phyloP scores from a whole-genome alignment of 2,888 invertebrate species.

The Macropis europaea region DNA sequence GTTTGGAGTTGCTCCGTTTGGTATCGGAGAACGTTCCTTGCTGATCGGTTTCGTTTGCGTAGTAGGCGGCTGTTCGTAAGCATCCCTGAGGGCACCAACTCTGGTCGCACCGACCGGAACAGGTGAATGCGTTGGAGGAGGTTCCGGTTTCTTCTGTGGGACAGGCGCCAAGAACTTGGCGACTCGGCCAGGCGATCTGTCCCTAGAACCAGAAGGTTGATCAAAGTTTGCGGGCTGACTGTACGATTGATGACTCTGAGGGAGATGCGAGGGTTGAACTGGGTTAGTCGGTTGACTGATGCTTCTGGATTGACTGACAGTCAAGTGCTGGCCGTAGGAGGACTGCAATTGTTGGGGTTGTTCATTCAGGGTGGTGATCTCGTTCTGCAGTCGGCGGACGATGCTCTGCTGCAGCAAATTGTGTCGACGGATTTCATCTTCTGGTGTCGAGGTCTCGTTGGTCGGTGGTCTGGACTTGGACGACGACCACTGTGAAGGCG shows the following conservation, averaged over 20 bases:
- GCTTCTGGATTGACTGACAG: neutral
- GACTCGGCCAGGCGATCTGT: neutral
- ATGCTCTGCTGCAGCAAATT: slow-evolving; percentile 74
- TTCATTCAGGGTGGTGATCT: slow-evolving; percentile 45
- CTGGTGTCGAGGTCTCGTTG: slow-evolving; percentile 37
- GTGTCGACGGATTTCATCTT: slow-evolving; percentile 73
- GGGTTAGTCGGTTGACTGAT: neutral
- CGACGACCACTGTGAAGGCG: slow-evolving; percentile 41
- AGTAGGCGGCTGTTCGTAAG: slow-evolving; percentile 51
- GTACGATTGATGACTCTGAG: neutral
- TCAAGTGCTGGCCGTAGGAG: neutral
- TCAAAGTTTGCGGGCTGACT: slow-evolving; percentile 26
- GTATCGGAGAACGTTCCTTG: slow-evolving; percentile 60
- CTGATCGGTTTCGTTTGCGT: slow-evolving; percentile 44
- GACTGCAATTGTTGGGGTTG: neutral
- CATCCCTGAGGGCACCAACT: slow-evolving; percentile 53
- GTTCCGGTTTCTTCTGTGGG: slow-evolving; percentile 21
- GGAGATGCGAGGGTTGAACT: too few relatives aligned
- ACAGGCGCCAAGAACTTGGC: slow-evolving; percentile 21
- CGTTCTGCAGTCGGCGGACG: slow-evolving; percentile 57
- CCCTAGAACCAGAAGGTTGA: neutral
- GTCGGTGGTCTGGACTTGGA: slow-evolving; percentile 29
- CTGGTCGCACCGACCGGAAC: slow-evolving; percentile 46
- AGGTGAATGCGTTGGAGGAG: slow-evolving; percentile 24
- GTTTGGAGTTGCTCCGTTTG: slow-evolving; percentile 55